Evolutionary conservation across 1,140 invertebrate species (phyloP), one percentile per base, ranked within the genome.

Genomic region (Drosophila navojoa): DNA sequence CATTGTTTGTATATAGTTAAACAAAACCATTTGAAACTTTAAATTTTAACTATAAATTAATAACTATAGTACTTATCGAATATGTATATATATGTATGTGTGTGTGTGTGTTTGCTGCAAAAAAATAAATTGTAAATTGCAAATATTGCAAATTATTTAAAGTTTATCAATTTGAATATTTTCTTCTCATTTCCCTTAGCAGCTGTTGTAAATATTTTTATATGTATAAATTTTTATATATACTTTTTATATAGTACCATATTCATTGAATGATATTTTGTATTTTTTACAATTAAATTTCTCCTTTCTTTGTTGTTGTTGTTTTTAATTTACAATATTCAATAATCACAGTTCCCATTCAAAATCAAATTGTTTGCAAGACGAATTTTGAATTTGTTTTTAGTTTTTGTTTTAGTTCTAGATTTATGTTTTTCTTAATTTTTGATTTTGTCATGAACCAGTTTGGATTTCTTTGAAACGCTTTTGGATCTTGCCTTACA

Each of bases 291-390:
- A 42, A 71, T 63, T 63, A 80, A 60, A 45, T 54, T 72, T 55
- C 32, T 63, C 15, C 15, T 76, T 45, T 49, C n/a, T n/a, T n/a
- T n/a, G n/a, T 69, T 38, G 44, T 50, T 69, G 47, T 52, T 66
- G 9, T 73, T 57, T 63, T 67, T 49, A 54, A 63, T 79, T 81
- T 81, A 81, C 66, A 74, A 74, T 84, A 76, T 80, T 80, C 53
- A 64, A 85, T 89, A 89, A 89, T 89, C 84, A 89, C 84, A 89
- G 84, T 89, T 84, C 77, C 84, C 74, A 89, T 89, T 87, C 59
- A 82, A 87, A 87, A 79, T 73, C 69, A 79, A 85, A 75, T 71
- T 63, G 53, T 75, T 77, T 69, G 11, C 42, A 86, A 82, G 71
- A 82, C 47, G 59, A 73, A 87, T 89, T 89, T 89, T 74, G 84